Evolutionary conservation across 2,888 invertebrate species (phyloP), one percentile per base, ranked within the genome.

Genomic region (Sericinus montela): DNA sequence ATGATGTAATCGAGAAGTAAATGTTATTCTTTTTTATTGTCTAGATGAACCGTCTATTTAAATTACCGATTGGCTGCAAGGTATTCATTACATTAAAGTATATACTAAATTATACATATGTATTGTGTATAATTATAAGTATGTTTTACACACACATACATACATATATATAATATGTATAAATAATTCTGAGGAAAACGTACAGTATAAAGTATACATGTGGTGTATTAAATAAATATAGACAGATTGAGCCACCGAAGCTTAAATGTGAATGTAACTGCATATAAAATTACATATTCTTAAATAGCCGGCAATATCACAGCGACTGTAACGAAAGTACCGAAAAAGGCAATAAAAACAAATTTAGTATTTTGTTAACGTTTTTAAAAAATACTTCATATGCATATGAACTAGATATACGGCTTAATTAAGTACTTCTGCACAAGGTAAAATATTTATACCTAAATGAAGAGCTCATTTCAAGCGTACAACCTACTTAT

Each of bases 1-100:
- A 76, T 81, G 80, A 83, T 70, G 80, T 75, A 76, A 71, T 62
- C 54, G 58, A 62, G 62, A 69, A 73, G 68, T 63, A 32, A 5
- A 13, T n/a, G 32, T 84, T 80, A 85, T 83, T 81, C 75, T 75
- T 11, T 11, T 11, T 30, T n/a, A 11, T 32, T 11, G 32, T 11
- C 6, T 11, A 32, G 32, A 10, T 19, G 19, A 3, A 19, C 3
- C 5, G 19, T 19, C 19, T 19, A 19, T 19, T 19, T 5, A 19
- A 19, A 19, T n/a, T n/a, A n/a, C n/a, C n/a, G n/a, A n/a, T n/a
- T n/a, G n/a, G n/a, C n/a, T n/a, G n/a, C n/a, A n/a, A n/a, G n/a
- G n/a, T n/a, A n/a, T n/a, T n/a, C n/a, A n/a, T n/a, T n/a, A n/a
- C n/a, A n/a, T n/a, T n/a, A n/a, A n/a, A n/a, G n/a, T n/a, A n/a